Conservation (phyloP, 2,113 vertebrate genomes). For the Neolamprologus longior region DNA sequence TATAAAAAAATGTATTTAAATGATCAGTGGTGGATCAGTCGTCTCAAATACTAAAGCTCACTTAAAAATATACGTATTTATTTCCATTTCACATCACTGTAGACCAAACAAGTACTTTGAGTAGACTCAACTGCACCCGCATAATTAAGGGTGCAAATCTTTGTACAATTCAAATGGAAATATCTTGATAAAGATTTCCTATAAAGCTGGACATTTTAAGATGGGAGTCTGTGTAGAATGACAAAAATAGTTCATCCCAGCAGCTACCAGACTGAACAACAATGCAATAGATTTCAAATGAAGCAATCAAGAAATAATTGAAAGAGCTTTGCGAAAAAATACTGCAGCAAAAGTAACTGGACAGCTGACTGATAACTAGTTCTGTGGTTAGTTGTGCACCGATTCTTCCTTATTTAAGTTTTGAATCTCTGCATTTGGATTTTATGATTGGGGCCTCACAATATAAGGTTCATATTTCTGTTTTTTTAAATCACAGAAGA, state of each 20-base stretch:
- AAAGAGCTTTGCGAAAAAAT: background rate
- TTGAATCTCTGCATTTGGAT: background rate
- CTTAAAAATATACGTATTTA: background rate
- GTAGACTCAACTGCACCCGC: accelerated
- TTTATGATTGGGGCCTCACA: background rate
- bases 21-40: background rate
- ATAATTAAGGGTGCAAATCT: background rate
- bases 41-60: background rate
- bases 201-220: background rate
- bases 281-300: background rate
- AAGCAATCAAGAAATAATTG: background rate
- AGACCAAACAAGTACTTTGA: background rate
- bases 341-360: background rate
- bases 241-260: background rate
- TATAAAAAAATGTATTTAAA: background rate
- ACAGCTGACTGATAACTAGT: background rate
- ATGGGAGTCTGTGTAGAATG: background rate
- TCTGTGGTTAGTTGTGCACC: background rate
- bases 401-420: background rate
- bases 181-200: background rate
- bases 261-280: background rate
- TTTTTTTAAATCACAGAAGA: background rate
- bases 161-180: background rate
- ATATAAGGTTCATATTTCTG: background rate
- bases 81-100: background rate